These are phyloP conservation scores for Falco rusticolus DNA, from an alignment of 2,797 vertebrate genomes.

Conservation along the genomic window DNA sequence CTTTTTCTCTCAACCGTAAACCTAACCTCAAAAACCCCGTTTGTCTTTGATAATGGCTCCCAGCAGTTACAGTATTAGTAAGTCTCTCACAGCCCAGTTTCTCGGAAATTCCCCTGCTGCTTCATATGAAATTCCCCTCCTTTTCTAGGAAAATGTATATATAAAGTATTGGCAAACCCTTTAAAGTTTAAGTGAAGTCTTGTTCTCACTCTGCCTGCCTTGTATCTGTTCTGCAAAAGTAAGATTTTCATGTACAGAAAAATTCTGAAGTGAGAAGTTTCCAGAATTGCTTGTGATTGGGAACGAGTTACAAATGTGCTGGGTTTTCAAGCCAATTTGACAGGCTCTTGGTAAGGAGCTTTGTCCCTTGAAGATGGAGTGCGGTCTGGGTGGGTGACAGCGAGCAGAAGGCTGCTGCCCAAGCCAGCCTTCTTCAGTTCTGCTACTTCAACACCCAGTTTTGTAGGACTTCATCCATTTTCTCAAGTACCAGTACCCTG, in stretches of 20 bases:
- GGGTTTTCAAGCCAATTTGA: not conserved
- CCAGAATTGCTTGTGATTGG: not conserved
- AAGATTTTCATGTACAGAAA: not conserved
- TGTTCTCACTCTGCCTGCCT: not conserved
- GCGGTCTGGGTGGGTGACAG: not conserved
- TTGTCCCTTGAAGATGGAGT: not conserved
- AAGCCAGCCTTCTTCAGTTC: not conserved
- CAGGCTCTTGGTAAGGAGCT: not conserved
- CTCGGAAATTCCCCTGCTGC: not conserved
- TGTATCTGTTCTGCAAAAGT: not conserved
- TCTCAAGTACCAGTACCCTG: not conserved
- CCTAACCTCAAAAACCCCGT: not conserved
- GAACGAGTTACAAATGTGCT: not conserved
- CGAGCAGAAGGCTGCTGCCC: not conserved
- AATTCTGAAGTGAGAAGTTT: not conserved
- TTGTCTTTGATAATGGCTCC: not conserved
- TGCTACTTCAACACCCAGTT: not conserved
- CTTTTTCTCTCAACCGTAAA: not conserved
- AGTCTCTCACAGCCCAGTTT: not conserved
- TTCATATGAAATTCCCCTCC: not conserved
- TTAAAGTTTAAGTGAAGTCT: not conserved
- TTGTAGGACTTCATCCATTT: not conserved
- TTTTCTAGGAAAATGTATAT: not conserved
- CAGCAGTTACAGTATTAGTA: accelerated
- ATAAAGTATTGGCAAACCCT: not conserved